Conservation (phyloP, 1,140 invertebrate genomes). For the Meloidogyne exigua region DNA sequence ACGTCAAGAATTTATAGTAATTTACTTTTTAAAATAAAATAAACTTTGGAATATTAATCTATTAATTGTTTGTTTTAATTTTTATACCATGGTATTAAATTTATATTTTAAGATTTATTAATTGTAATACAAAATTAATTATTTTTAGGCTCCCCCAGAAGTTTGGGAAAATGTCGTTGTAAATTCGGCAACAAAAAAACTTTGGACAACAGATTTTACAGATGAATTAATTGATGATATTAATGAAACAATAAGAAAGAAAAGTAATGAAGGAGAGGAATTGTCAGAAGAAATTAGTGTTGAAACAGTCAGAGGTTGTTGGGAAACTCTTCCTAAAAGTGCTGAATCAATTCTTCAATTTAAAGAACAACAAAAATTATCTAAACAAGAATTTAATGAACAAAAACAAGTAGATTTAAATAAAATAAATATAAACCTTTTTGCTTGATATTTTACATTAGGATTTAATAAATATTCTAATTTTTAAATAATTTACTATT, state of each 20-base stretch:
- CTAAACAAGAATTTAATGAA: background rate
- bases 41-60: too few species aligned
- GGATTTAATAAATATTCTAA: too few species aligned
- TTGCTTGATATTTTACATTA: too few species aligned
- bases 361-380: background rate
- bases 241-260: background rate
- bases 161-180: slow-evolving; percentile 14
- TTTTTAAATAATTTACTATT: too few species aligned
- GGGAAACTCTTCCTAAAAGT: slow-evolving; percentile 22
- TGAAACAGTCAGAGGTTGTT: slow-evolving; percentile 40
- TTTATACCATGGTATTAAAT: too few species aligned
- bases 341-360: background rate
- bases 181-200: slow-evolving; percentile 26
- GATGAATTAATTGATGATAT: slow-evolving; percentile 40
- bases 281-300: slow-evolving; percentile 38
- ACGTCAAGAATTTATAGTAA: slow-evolving; percentile 42
- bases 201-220: slow-evolving; percentile 56
- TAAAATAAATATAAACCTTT: background rate
- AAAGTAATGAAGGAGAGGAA: slow-evolving; percentile 21
- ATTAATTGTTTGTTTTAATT: too few species aligned
- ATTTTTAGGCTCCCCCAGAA: background rate
- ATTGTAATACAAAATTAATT: background rate
- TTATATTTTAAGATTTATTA: too few species aligned
- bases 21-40: background rate
- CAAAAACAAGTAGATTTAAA: background rate